Conservation (phyloP, 2,797 vertebrate genomes). For the Halcyon leucocephala region DNA sequence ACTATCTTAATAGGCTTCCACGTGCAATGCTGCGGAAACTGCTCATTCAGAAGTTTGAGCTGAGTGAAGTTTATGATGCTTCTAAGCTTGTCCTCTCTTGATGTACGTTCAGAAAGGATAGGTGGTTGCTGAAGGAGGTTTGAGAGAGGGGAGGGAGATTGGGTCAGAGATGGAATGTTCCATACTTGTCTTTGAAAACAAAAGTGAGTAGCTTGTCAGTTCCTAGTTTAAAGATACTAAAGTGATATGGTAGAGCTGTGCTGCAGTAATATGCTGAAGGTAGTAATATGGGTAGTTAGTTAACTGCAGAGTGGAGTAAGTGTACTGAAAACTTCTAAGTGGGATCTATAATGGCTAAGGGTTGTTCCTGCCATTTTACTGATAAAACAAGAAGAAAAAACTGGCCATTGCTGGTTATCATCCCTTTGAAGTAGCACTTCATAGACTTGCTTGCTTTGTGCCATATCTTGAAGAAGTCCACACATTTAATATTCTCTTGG, state of each 20-base stretch:
- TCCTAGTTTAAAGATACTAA: background rate
- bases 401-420: rapidly evolving
- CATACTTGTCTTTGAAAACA: background rate
- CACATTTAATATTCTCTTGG: background rate
- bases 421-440: background rate
- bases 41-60: background rate
- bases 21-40: background rate
- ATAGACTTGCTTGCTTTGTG: background rate
- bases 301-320: background rate
- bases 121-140: background rate
- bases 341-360: background rate
- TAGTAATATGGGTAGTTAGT: background rate
- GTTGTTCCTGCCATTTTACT: background rate
- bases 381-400: background rate
- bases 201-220: background rate
- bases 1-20: background rate
- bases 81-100: background rate
- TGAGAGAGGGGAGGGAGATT: background rate
- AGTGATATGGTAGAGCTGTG: background rate
- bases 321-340: background rate
- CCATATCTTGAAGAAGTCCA: background rate
- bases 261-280: background rate
- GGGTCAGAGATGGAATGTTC: background rate
- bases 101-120: background rate
- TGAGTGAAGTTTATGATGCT: background rate